Evolutionary conservation across 1,140 invertebrate genomes (phyloP), one percentile per base, ranked within the genome.

Genomic region (Cotesia vestalis): DNA sequence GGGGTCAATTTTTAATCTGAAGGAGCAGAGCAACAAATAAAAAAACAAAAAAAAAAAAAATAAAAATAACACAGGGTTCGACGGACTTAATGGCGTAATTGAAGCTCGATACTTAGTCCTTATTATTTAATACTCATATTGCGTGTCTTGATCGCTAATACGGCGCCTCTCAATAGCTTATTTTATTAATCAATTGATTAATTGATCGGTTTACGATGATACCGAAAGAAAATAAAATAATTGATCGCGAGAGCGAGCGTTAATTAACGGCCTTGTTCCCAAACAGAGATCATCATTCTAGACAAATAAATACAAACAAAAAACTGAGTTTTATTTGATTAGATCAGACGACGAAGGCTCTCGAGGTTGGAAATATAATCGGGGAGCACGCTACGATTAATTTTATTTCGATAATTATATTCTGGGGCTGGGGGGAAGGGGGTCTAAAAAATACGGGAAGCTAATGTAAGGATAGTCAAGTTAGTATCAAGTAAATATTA

Each of bases 361-460:
- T 64, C 61, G 66, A 73, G 66, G 12, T 64, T 52, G 34, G 52
- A 63, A 4, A 17, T 11, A 14, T 20, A 62, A 52, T 36, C 2
- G 46, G 36, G 61, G 60, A 53, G 59, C 72, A 69, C 72, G 72
- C 72, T 64, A 69, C 60, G 69, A 71, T n/a, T n/a, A 71, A 62
- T 70, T 70, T 34, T 53, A 9, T 63, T 52, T 38, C 46, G 57
- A 27, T 70, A 40, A 53, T 63, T 17, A 62, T 40, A 35, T 38
- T 5, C 34, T 8, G 34, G n/a, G n/a, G n/a, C n/a, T n/a, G n/a
- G n/a, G n/a, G n/a, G n/a, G n/a, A n/a, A 61, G 17, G 11, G 12
- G 34, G 17, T 61, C 14, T 36, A 36, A 12, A 61, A 12, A 60
- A 57, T 27, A 59, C 12, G 67, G 52, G 67, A 55, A 9, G 6